Evolutionary conservation across 2,113 vertebrate genomes (phyloP).

Genomic region (Atractosteus spatula): DNA sequence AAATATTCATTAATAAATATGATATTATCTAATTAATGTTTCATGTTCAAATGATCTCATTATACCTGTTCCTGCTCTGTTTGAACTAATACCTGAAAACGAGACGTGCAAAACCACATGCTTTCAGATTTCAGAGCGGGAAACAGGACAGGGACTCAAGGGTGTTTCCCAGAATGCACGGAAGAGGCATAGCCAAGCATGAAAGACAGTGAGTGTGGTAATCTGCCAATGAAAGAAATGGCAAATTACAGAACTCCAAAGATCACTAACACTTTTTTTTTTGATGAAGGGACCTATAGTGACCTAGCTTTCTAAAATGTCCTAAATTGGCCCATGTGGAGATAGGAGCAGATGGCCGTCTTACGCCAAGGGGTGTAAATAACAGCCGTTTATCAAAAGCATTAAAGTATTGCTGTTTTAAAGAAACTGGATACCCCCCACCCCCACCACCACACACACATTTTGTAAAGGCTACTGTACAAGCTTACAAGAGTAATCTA

Average conservation of each 20-base stretch:
- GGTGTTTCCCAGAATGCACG: neutral
- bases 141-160: too few species aligned
- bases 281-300: conserved; percentile 55
- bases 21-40: too few species aligned
- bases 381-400: conserved; percentile 66
- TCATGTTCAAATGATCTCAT: too few species aligned
- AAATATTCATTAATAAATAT: too few species aligned
- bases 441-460: too few species aligned
- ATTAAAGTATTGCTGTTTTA: conserved; percentile 54
- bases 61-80: too few species aligned
- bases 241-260: conserved; percentile 35
- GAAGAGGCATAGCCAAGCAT: conserved; percentile 20
- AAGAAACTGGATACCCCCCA: conserved; percentile 53
- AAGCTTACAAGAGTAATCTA: too few species aligned
- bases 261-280: conserved; percentile 48
- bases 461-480: too few species aligned
- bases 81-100: neutral
- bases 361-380: conserved; percentile 59
- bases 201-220: conserved; percentile 51
- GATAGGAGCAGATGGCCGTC: conserved; percentile 61
- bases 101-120: neutral
- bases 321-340: conserved; percentile 61
- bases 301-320: conserved; percentile 59
- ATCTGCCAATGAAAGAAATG: conserved; percentile 38
- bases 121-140: too few species aligned